Conservation (phyloP, 2,888 invertebrate species). For the Agrotis segetum region DNA sequence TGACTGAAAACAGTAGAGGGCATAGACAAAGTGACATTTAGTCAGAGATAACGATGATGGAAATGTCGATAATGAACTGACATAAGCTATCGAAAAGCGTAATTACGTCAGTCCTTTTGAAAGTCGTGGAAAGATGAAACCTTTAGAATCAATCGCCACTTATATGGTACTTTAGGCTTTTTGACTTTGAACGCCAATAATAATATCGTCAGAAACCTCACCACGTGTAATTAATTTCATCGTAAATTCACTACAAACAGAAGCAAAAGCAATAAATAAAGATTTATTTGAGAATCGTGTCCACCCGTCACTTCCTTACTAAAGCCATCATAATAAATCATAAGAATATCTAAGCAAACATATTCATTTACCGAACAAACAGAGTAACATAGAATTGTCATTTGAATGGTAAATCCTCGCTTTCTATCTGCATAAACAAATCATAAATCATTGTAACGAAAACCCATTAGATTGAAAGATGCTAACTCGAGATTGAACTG, state of each 20-base stretch:
- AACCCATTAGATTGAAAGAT: conserved; percentile 78
- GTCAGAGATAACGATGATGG: neutral
- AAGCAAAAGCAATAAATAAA: conserved; percentile 17
- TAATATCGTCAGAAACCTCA: too few relatives aligned
- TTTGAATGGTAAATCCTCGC: conserved; percentile 67
- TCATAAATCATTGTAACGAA: conserved; percentile 76
- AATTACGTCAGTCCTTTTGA: too few relatives aligned
- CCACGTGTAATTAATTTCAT: neutral
- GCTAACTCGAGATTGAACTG: conserved; percentile 73
- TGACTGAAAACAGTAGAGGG: neutral
- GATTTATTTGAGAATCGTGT: conserved; percentile 27
- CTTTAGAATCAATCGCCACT: neutral
- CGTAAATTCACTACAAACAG: neutral
- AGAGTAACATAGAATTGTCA: conserved; percentile 67
- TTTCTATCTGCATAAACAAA: conserved; percentile 79
- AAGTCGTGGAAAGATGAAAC: neutral
- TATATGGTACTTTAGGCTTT: neutral
- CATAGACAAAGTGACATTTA: neutral
- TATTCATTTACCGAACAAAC: conserved; percentile 59
- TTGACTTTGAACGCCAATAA: neutral
- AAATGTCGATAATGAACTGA: neutral
- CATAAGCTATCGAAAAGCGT: neutral
- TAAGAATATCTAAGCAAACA: conserved; percentile 33
- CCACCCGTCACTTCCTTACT: conserved; percentile 8
- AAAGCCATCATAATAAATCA: conserved; percentile 43